Percentiles rank a stretch among this genome's conserved stretches.
Conservation (phyloP, 2,888 invertebrate genomes). For the Gastrophysa polygoni region DNA sequence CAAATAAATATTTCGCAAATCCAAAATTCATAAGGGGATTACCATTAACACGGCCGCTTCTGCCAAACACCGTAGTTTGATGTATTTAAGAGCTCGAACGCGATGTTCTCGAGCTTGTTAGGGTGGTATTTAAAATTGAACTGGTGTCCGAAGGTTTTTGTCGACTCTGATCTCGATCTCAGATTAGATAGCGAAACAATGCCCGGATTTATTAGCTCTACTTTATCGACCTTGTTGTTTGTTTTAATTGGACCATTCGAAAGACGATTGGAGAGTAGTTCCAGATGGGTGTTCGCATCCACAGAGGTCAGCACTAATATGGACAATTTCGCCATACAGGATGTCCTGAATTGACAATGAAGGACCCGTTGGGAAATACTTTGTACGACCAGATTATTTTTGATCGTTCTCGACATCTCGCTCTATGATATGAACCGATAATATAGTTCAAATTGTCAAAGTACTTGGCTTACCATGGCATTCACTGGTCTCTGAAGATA, state of each 20-base stretch:
- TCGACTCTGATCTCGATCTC: slow-evolving; percentile 53
- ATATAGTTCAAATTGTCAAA: too few relatives aligned
- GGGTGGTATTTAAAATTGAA: slow-evolving; percentile 55
- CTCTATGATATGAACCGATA: too few relatives aligned
- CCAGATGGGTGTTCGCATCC: slow-evolving; percentile 4
- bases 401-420: too few relatives aligned
- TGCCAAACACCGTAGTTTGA: slow-evolving; percentile 36
- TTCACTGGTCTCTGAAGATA: too few relatives aligned
- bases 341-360: too few relatives aligned
- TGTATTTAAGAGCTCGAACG: slow-evolving; percentile 33
- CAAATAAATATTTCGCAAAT: slow-evolving; percentile 25
- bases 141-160: slow-evolving; percentile 52
- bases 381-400: too few relatives aligned
- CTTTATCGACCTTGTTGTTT: slow-evolving; percentile 48
- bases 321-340: too few relatives aligned
- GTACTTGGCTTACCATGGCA: too few relatives aligned
- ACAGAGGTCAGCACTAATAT: not conserved
- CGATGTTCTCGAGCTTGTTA: slow-evolving; percentile 49
- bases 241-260: slow-evolving; percentile 41
- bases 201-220: slow-evolving; percentile 57
- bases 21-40: slow-evolving; percentile 42
- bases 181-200: slow-evolving; percentile 58
- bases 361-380: too few relatives aligned
- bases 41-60: slow-evolving; percentile 43
- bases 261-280: slow-evolving; percentile 38